Base-by-base conservation (phyloP, 2,888 invertebrate genomes). In the Agrypnus murinus region DNA sequence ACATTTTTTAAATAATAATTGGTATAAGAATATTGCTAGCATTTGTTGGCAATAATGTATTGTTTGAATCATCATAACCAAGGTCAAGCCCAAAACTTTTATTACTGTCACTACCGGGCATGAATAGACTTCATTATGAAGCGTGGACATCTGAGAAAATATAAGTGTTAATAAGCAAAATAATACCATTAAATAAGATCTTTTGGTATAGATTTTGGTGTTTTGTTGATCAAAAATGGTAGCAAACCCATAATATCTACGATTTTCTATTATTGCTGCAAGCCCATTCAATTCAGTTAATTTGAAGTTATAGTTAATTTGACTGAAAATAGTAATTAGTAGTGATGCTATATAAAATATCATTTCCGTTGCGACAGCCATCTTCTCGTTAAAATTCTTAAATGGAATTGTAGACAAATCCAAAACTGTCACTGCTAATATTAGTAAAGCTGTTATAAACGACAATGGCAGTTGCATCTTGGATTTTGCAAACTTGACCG, bases 401-500 rank as follows among this genome's bases (percentile, higher is more conserved):
- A 10, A 3, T 8, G n/a, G 5, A 3, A 1, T 31, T 31, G 4
- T 12, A 3, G n/a, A 25, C 32, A 25, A 25, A 50, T n/a, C 12
- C 4, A 12, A 9, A 25, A 50, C 5, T 0, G 12, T 14, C 25
- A 1, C 31, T 3, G 7, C 31, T 25, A 31, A 1, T 1, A 12
- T 1, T 4, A 25, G 1, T 2, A 31, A 1, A n/a, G 7, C 9
- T 10, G 31, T n/a, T 8, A 50, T 2, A 5, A 10, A 2, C 1
- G 50, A 50, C n/a, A 50, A n/a, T 32, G 31, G n/a, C 12, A 31
- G 2, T 9, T 15, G 15, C 1, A 25, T 19, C n/a, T 50, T 10
- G 9, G 50, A 50, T 50, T 50, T 12, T 12, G 10, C 50, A 50
- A 50, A 50, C 12, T 50, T 50, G n/a, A 12, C 25, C 1, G 12